Conservation (phyloP, 2,888 invertebrate species). For the Ochropleura leucogaster region DNA sequence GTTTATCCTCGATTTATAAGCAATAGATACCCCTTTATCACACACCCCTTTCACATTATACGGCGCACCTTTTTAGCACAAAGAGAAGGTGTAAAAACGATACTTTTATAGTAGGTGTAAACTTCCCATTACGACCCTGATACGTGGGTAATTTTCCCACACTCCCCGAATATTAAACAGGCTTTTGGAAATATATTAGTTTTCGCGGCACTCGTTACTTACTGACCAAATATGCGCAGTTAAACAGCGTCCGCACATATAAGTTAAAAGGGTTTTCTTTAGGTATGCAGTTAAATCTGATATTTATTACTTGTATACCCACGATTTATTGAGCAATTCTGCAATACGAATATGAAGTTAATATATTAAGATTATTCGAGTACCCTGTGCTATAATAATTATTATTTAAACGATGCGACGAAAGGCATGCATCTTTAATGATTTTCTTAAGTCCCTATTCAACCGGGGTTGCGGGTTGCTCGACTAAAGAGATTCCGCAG, state of each 20-base stretch:
- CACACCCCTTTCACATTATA: slow-evolving; percentile 16
- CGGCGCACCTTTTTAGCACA: slow-evolving; percentile 26
- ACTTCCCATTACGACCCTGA: slow-evolving; percentile 23
- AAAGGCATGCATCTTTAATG: background rate
- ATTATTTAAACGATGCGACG: background rate
- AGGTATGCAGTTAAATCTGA: background rate
- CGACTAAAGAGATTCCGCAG: too few relatives aligned
- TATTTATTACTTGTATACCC: background rate
- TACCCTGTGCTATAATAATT: background rate
- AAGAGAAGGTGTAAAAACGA: slow-evolving; percentile 22
- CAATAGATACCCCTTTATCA: slow-evolving; percentile 32
- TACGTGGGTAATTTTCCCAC: slow-evolving; percentile 23
- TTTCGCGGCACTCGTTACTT: background rate
- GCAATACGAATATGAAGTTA: background rate
- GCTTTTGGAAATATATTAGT: slow-evolving; percentile 14
- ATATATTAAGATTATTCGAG: slow-evolving; percentile 6
- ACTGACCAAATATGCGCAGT: background rate
- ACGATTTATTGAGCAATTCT: slow-evolving; percentile 8
- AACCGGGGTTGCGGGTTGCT: too few relatives aligned
- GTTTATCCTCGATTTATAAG: slow-evolving; percentile 30
- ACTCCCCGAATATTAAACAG: slow-evolving; percentile 16
- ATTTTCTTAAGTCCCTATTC: background rate
- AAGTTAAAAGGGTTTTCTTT: background rate
- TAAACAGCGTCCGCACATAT: background rate
- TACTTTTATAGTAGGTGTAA: slow-evolving; percentile 36